Conservation (phyloP, 2,888 invertebrate genomes). For the Papilio elwesi region DNA sequence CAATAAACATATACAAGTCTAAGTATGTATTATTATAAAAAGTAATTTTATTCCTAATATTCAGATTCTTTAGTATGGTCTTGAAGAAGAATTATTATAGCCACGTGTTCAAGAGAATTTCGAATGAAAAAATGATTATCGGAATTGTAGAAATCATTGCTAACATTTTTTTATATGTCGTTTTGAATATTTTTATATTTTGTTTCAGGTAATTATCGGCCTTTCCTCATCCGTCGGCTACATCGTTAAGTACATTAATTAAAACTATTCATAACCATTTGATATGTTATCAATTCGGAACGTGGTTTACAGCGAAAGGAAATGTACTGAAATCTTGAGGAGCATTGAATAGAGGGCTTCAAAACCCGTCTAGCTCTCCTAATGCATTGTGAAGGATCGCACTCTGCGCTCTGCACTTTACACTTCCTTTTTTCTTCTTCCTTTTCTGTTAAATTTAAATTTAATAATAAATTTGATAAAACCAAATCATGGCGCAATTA, state of each 20-base stretch:
- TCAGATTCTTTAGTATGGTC: no score
- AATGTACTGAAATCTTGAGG: conserved; percentile 18
- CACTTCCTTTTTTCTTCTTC: no score
- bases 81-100: no score
- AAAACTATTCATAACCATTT: not conserved
- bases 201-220: conserved; percentile 9
- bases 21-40: no score
- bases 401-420: not conserved
- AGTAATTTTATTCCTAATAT: no score
- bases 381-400: conserved; percentile 13
- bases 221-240: no score
- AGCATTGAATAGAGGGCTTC: conserved; percentile 25
- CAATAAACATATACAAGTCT: no score
- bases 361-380: conserved; percentile 7
- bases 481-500: no score
- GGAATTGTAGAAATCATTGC: not conserved
- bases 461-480: no score
- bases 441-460: no score
- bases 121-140: not conserved
- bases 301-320: conserved; percentile 18
- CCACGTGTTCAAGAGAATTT: not conserved
- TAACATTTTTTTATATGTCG: not conserved
- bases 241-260: not conserved
- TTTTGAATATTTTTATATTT: conserved; percentile 4
- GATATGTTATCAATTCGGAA: not conserved